Conservation (phyloP, 2,888 invertebrate species). For the Nomada goodeniana region DNA sequence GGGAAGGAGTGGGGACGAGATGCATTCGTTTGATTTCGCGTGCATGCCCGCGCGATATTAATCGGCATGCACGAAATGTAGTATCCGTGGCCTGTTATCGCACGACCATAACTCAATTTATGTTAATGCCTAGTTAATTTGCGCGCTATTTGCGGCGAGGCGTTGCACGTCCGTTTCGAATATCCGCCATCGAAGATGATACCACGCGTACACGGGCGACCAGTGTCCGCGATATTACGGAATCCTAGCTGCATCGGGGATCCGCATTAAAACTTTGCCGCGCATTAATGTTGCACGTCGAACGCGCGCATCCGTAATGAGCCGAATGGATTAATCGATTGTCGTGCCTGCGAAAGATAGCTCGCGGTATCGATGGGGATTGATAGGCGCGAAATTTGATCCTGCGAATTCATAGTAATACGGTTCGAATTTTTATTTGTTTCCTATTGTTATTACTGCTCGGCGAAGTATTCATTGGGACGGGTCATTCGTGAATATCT, state of each 20-base stretch:
- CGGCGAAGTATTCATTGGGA: too few relatives aligned
- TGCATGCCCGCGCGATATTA: constrained; percentile 12
- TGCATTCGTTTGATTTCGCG: constrained; percentile 11
- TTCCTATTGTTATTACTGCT: too few relatives aligned
- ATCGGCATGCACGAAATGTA: constrained; percentile 47
- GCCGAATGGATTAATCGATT: constrained; percentile 13
- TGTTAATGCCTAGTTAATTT: constrained; percentile 57
- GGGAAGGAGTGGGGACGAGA: neutral
- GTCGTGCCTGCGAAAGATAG: neutral
- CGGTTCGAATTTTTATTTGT: too few relatives aligned
- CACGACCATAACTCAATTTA: constrained; percentile 50
- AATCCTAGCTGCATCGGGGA: constrained; percentile 21
- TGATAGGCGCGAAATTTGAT: too few relatives aligned
- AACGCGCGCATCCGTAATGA: neutral
- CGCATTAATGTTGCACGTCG: neutral
- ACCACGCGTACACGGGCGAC: constrained; percentile 7
- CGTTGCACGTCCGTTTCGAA: constrained; percentile 28
- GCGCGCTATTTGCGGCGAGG: constrained; percentile 34
- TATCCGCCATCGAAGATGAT: constrained; percentile 47
- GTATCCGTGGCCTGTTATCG: constrained; percentile 23
- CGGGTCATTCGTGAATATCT: too few relatives aligned
- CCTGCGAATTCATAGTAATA: too few relatives aligned
- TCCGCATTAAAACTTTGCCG: constrained; percentile 27
- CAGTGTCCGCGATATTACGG: constrained; percentile 31
- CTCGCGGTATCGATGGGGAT: neutral